Evolutionary conservation across 2,888 invertebrate genomes (phyloP).

Genomic region (Papilio elwesi): DNA sequence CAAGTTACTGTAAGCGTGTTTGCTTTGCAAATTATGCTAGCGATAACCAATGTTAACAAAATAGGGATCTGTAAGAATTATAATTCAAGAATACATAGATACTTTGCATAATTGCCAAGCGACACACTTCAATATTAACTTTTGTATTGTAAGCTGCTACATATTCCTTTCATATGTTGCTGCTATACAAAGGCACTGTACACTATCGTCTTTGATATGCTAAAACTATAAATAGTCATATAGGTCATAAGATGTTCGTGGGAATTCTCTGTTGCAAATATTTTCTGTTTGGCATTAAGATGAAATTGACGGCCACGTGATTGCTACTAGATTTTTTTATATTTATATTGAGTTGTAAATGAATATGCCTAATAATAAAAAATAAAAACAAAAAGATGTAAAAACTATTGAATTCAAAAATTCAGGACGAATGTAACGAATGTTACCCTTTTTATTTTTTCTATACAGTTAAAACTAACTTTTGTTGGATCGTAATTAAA

Average conservation of each 20-base stretch:
- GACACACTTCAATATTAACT: constrained; percentile 9
- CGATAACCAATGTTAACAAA: constrained; percentile 3
- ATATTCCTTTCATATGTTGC: constrained; percentile 36
- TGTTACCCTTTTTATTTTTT: neutral
- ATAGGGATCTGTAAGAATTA: constrained; percentile 4
- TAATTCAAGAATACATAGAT: constrained; percentile 14
- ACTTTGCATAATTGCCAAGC: constrained; percentile 24
- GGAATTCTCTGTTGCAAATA: constrained; percentile 42
- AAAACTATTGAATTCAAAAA: neutral
- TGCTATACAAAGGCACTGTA: constrained; percentile 24
- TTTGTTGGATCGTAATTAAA: neutral
- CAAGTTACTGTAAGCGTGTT: neutral
- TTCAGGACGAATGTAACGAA: neutral
- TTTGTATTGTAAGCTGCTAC: constrained; percentile 14
- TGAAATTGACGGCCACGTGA: constrained; percentile 24
- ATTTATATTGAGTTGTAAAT: neutral
- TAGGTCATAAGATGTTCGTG: constrained; percentile 60
- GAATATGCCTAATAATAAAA: neutral
- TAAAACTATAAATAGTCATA: constrained; percentile 58
- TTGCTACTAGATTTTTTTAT: neutral
- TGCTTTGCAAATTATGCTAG: constrained; percentile 4
- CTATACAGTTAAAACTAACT: neutral
- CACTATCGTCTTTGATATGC: constrained; percentile 74
- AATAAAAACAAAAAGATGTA: neutral
- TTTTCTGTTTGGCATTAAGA: constrained; percentile 32